A percentile compares a stretch with the other conserved stretches of the same genome.
Conservation (phyloP, 1,140 invertebrate species). For the Oreohelix idahoensis region DNA sequence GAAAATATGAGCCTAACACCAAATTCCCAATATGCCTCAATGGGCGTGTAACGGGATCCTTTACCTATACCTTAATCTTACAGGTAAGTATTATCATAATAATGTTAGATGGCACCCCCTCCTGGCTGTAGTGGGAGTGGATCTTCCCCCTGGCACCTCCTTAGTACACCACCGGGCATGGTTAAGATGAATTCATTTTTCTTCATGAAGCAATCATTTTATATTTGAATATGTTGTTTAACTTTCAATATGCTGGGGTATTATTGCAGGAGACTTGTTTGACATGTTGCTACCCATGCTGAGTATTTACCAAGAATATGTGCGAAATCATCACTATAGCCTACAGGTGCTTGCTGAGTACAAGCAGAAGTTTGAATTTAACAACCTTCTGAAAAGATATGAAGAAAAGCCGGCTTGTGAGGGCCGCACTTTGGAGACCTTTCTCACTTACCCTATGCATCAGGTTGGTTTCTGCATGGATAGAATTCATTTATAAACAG, state of each 20-base stretch:
- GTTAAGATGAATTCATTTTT: too few species aligned
- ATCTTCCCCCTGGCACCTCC: too few species aligned
- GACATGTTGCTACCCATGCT: conserved; percentile 95
- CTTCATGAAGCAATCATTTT: too few species aligned
- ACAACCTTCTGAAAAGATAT: conserved; percentile 83
- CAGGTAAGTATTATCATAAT: too few species aligned
- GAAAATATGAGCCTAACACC: too few species aligned
- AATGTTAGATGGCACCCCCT: too few species aligned
- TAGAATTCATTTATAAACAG: not conserved
- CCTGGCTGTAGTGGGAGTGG: too few species aligned
- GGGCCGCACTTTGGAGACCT: conserved; percentile 88
- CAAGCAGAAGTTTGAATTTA: conserved; percentile 88
- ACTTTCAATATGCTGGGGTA: not conserved
- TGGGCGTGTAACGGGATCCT: too few species aligned
- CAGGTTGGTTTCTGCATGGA: conserved; percentile 78
- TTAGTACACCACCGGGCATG: too few species aligned
- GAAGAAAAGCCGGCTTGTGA: conserved; percentile 91
- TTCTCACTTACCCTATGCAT: conserved; percentile 95
- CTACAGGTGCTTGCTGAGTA: conserved; percentile 94
- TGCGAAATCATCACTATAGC: conserved; percentile 93
- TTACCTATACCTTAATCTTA: too few species aligned
- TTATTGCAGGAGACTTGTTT: conserved; percentile 86
- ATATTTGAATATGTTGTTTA: too few species aligned
- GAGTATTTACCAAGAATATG: conserved; percentile 95
- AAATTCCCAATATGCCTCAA: too few species aligned